Evolutionary conservation across 2,888 invertebrate genomes (phyloP), one percentile per base, ranked within the genome.

Genomic region (Pocota personata): DNA sequence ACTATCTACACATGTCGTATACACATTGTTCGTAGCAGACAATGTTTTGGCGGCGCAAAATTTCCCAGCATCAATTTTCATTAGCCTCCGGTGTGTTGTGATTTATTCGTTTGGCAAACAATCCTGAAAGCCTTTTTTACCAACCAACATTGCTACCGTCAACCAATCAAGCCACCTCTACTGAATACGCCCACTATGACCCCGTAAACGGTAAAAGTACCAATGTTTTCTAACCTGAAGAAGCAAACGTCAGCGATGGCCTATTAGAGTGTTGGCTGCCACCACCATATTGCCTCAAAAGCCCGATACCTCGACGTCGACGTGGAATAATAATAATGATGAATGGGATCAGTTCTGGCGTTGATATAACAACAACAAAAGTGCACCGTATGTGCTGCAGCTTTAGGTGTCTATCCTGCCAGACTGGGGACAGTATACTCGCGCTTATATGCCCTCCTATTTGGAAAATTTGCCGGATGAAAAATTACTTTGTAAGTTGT

Each of bases 61-160:
- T 66, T 71, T 66, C 60, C 57, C 16, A 66, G 71, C 82, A 78
- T 82, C 82, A 82, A 82, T 78, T 82, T 82, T 78, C 82, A 82
- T 82, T 82, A 72, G 66, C 66, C 72, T 72, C 52, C 43, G 64
- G 71, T 66, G 62, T 57, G 60, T 48, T 58, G 57, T 82, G 82
- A 78, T 82, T 78, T 78, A 72, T 58, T 78, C 82, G 58, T 78
- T 58, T 82, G 58, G 77, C 82, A 77, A 50, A 52, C 64, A 40
- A 32, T 60, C 27, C 50, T 43, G 35, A 52, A 57, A 30, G 60
- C 40, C 40, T 40, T 55, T 60, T 76, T 27, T 55, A 3, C 19
- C 62, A 52, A 12, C 40, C 55, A 32, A 14, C 57, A 46, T n/a
- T 6, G 14, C 37, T 5, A 32, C 64, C 43, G 40, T 40, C 60